Percentiles rank a stretch among this genome's conserved stretches.
These are phyloP conservation scores for Cervus canadensis DNA, from an alignment of 2,113 vertebrate species.

Conservation along the genomic window DNA sequence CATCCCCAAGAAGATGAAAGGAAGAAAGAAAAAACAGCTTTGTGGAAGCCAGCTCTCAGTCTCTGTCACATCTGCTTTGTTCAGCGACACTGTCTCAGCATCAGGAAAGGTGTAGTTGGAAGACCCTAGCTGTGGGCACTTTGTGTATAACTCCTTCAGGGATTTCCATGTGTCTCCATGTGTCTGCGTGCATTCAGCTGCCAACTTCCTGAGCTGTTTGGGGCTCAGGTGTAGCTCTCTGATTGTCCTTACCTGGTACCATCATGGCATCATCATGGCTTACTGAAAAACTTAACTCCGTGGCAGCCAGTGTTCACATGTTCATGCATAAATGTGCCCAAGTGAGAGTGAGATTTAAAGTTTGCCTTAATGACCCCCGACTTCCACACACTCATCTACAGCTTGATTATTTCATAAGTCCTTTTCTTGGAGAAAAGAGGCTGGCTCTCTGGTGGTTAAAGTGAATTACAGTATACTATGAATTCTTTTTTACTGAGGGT, in stretches of 20 bases:
- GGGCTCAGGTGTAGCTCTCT: neutral
- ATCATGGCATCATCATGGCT: neutral
- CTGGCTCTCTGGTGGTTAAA: conserved; percentile 17
- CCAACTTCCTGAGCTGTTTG: neutral
- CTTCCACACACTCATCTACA: neutral
- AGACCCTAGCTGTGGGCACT: neutral
- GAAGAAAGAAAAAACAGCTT: neutral
- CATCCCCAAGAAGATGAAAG: neutral
- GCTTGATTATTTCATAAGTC: neutral
- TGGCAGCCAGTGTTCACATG: neutral
- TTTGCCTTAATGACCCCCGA: neutral
- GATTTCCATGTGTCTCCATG: neutral
- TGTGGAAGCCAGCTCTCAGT: neutral
- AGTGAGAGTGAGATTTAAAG: neutral
- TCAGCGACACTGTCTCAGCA: neutral
- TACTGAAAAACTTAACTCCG: neutral
- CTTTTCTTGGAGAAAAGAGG: neutral
- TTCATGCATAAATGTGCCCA: neutral
- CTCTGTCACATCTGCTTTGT: neutral
- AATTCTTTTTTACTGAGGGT: conserved; percentile 18
- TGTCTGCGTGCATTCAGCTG: neutral
- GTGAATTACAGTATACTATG: conserved; percentile 28
- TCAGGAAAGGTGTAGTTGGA: neutral
- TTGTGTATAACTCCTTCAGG: neutral
- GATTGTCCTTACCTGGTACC: neutral